Evolutionary conservation across 1,140 invertebrate species (phyloP).

Genomic region (Bombus picipes): DNA sequence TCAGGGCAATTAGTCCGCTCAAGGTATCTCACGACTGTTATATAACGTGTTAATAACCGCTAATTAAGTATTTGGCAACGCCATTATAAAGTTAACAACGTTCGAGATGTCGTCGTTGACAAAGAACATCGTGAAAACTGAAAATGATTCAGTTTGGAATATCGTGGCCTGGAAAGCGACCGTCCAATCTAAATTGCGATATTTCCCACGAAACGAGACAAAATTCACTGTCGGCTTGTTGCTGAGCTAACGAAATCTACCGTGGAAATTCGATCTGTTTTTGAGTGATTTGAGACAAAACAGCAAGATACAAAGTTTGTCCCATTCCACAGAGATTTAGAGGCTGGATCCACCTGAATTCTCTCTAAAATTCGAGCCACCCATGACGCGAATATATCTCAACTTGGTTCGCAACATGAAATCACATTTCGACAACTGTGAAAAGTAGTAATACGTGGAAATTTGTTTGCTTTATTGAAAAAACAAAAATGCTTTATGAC

Average conservation of each 20-base stretch:
- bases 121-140: constrained; percentile 56
- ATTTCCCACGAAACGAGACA: constrained; percentile 39
- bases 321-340: neutral
- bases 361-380: neutral
- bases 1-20: constrained; percentile 47
- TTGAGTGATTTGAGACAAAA: constrained; percentile 19
- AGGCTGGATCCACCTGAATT: neutral
- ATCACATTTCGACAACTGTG: neutral
- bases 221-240: constrained; percentile 32
- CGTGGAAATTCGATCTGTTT: constrained; percentile 26
- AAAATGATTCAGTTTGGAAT: constrained; percentile 68
- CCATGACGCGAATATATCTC: neutral
- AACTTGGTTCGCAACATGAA: neutral
- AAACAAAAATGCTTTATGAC: neutral
- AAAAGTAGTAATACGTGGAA: neutral
- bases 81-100: constrained; percentile 57
- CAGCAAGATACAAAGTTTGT: neutral
- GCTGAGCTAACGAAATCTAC: constrained; percentile 42
- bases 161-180: constrained; percentile 39
- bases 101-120: constrained; percentile 42
- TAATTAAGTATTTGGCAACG: constrained; percentile 57
- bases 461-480: neutral
- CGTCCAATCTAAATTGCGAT: constrained; percentile 25
- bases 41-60: constrained; percentile 41
- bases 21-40: constrained; percentile 53